Conservation (phyloP, 2,797 vertebrate genomes). For the Poliocrania exsul region DNA sequence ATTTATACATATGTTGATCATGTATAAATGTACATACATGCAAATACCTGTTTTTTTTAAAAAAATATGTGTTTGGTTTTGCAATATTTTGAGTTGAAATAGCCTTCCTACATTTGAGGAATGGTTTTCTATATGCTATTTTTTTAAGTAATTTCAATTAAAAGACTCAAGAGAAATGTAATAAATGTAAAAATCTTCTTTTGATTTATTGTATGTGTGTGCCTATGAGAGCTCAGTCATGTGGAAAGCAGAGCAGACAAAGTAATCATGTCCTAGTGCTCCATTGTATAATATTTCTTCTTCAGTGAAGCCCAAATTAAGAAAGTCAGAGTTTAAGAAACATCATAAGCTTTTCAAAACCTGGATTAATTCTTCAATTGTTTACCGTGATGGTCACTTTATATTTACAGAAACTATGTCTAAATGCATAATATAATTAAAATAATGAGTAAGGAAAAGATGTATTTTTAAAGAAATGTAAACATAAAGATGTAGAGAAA, state of each 20-base stretch:
- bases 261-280: neutral
- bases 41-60: neutral
- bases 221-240: neutral
- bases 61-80: neutral
- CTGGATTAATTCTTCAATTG: neutral
- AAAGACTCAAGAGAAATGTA: neutral
- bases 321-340: neutral
- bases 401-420: neutral
- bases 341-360: neutral
- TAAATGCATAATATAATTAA: neutral
- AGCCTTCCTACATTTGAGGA: neutral
- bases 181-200: neutral
- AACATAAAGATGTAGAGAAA: neutral
- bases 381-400: neutral
- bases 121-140: neutral
- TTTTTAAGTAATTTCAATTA: neutral
- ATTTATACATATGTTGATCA: neutral
- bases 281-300: neutral
- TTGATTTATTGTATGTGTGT: neutral
- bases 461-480: neutral
- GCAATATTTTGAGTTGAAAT: neutral
- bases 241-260: neutral
- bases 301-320: neutral
- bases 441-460: neutral
- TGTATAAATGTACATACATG: fast-evolving